Evolutionary conservation across 2,888 invertebrate species (phyloP).

Genomic region (Scaptomyza cyrtandrae): DNA sequence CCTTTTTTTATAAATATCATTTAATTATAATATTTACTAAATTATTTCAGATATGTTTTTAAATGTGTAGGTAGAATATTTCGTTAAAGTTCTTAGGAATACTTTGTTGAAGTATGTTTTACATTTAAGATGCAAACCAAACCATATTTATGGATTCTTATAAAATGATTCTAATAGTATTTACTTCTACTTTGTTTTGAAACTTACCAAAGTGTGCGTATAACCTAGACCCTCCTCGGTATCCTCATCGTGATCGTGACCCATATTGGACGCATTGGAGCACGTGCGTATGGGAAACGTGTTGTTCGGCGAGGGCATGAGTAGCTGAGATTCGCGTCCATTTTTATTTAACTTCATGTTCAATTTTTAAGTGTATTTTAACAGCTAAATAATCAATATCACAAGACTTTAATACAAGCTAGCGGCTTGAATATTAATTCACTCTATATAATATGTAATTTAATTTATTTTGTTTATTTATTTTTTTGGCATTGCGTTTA

Average conservation of each 20-base stretch:
- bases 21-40: too few species aligned
- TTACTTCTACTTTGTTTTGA: not conserved
- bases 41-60: too few species aligned
- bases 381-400: slow-evolving; percentile 31
- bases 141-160: too few species aligned
- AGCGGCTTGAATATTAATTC: slow-evolving; percentile 48
- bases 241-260: slow-evolving; percentile 60
- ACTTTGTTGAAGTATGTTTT: too few species aligned
- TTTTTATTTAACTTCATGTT: slow-evolving; percentile 63
- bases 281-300: slow-evolving; percentile 69
- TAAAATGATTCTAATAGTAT: too few species aligned
- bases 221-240: slow-evolving; percentile 82
- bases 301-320: slow-evolving; percentile 67
- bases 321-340: slow-evolving; percentile 73
- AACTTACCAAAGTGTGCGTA: slow-evolving; percentile 81
- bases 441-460: not conserved
- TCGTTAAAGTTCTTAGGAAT: too few species aligned
- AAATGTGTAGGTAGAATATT: too few species aligned
- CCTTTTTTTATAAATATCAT: too few species aligned
- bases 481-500: slow-evolving; percentile 26
- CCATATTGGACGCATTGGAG: slow-evolving; percentile 67
- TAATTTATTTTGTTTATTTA: slow-evolving; percentile 3
- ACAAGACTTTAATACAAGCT: slow-evolving; percentile 31
- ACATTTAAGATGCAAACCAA: too few species aligned
- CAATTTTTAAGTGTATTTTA: slow-evolving; percentile 16